A percentile compares a stretch with the other conserved stretches of the same genome.
These are phyloP conservation scores for Bembecia ichneumoniformis DNA, from an alignment of 2,888 invertebrate species.

Conservation along the genomic window DNA sequence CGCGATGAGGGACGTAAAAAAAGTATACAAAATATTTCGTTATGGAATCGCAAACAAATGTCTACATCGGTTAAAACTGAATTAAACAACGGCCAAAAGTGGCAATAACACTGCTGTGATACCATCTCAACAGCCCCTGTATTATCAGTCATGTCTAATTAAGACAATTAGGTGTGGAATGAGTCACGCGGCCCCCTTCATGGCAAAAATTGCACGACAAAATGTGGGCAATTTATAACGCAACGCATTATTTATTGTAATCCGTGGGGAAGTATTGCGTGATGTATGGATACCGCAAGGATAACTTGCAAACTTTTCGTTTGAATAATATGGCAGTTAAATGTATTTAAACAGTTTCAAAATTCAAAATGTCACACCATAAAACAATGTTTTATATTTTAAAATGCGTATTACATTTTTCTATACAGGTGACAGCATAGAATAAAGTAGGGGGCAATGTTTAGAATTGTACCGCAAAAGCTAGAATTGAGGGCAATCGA, in stretches of 20 bases:
- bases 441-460: too few relatives aligned
- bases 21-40: too few relatives aligned
- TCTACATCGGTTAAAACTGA: too few relatives aligned
- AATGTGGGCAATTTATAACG: conserved; percentile 15
- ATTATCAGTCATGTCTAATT: conserved; percentile 2
- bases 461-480: too few relatives aligned
- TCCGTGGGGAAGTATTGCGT: neutral
- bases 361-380: too few relatives aligned
- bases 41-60: too few relatives aligned
- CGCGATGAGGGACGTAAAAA: too few relatives aligned
- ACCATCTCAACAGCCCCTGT: conserved; percentile 5
- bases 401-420: too few relatives aligned
- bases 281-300: neutral
- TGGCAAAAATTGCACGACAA: conserved; percentile 5
- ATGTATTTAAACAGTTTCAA: neutral
- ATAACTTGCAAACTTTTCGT: too few relatives aligned
- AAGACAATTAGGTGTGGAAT: conserved; percentile 8
- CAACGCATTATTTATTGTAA: neutral
- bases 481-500: too few relatives aligned
- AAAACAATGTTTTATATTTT: conserved; percentile 6
- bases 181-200: conserved; percentile 5
- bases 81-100: too few relatives aligned
- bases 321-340: conserved; percentile 1
- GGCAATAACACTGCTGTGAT: neutral
- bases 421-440: too few relatives aligned